Evolutionary conservation across 2,797 vertebrate genomes (phyloP).

Genomic region (Perodicticus potto): DNA sequence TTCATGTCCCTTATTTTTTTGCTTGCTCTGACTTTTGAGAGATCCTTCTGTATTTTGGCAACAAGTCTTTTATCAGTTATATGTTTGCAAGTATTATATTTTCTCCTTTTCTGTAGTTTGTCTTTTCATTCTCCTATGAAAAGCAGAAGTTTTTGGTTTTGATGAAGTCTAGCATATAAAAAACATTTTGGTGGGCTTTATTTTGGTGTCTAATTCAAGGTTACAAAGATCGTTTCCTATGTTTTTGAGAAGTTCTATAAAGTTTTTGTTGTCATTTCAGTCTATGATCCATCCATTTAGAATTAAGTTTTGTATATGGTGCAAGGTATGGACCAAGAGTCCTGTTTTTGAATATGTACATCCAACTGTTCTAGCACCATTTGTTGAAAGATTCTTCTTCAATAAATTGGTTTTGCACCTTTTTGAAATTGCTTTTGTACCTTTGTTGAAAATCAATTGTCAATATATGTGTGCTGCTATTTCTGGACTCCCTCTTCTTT

Average conservation of each 20-base stretch:
- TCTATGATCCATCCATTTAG: neutral
- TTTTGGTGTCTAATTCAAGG: neutral
- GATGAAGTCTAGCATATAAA: constrained; percentile 13
- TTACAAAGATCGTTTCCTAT: neutral
- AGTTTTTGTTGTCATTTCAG: neutral
- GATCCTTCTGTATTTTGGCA: constrained; percentile 26
- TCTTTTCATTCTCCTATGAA: constrained; percentile 30
- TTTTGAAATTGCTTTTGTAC: constrained; percentile 10
- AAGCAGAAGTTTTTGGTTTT: constrained; percentile 34
- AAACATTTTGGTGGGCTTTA: neutral
- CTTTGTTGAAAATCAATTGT: neutral
- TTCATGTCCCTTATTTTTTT: constrained; percentile 54
- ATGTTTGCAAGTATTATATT: constrained; percentile 7
- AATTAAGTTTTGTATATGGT: neutral
- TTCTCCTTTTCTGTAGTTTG: neutral
- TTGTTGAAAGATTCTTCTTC: neutral
- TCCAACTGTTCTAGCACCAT: neutral
- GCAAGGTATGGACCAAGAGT: neutral
- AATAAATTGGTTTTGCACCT: neutral
- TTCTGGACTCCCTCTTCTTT: neutral
- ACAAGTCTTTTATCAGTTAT: neutral
- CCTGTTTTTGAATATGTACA: neutral
- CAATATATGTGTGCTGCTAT: neutral
- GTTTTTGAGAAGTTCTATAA: neutral
- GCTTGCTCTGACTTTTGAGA: constrained; percentile 31